Evolutionary conservation across 2,113 vertebrate genomes (phyloP).

Genomic region (Sturnus vulgaris): DNA sequence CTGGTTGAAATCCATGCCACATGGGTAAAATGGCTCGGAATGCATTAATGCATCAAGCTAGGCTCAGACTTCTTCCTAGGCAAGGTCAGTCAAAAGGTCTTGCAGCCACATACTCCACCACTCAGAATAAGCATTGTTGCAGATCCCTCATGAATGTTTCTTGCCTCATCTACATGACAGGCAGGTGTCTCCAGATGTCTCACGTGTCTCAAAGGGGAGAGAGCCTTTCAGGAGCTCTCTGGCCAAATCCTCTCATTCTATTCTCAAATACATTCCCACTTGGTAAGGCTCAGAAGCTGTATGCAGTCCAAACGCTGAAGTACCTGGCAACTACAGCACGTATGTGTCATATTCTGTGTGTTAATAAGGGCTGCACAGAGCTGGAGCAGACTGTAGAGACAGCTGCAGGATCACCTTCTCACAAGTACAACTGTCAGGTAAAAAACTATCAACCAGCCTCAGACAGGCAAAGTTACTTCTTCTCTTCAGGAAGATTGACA

Average conservation of each 20-base stretch:
- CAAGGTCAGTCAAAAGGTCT: not conserved
- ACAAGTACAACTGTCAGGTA: not conserved
- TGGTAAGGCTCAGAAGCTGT: not conserved
- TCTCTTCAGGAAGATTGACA: not conserved
- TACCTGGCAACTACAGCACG: not conserved
- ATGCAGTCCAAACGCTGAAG: not conserved
- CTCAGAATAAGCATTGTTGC: not conserved
- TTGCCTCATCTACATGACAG: not conserved
- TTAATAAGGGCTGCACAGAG: not conserved
- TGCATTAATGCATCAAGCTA: not conserved
- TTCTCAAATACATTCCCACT: not conserved
- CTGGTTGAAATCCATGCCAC: not conserved
- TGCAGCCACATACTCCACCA: not conserved
- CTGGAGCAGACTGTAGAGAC: not conserved
- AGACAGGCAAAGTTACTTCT: not conserved
- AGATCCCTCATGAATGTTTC: not conserved
- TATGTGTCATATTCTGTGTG: not conserved
- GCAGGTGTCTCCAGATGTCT: not conserved
- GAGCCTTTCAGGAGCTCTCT: not conserved
- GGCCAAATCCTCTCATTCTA: not conserved
- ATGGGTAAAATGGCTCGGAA: not conserved
- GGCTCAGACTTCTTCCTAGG: not conserved
- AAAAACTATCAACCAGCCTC: not conserved
- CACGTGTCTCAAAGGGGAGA: not conserved
- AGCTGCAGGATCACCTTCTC: not conserved